These are phyloP conservation scores for Sebastes matsubarae DNA, from an alignment of 2,797 vertebrate genomes.

Conservation along the genomic window DNA sequence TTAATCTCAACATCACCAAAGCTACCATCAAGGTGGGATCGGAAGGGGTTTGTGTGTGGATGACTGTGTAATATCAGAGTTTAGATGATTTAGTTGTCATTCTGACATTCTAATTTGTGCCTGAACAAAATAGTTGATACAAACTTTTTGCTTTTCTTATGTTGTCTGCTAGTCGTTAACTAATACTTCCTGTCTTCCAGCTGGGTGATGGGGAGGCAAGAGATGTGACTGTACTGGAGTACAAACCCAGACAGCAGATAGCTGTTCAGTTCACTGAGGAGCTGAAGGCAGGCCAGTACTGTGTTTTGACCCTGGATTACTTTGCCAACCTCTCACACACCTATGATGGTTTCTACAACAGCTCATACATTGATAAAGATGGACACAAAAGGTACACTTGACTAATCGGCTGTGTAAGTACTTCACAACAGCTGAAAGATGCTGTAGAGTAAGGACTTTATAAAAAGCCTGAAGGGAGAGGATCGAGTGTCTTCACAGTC, in stretches of 20 bases:
- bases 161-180: neutral
- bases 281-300: constrained; percentile 83
- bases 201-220: constrained; percentile 66
- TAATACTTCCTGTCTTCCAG: constrained; percentile 45
- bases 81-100: neutral
- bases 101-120: neutral
- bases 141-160: neutral
- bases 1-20: constrained; percentile 86
- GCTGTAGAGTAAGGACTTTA: neutral
- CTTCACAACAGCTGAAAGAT: neutral
- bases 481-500: neutral
- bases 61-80: neutral
- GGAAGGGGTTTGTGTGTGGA: neutral
- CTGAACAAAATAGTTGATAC: neutral
- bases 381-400: constrained; percentile 83
- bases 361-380: constrained; percentile 85
- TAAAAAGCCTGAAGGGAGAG: neutral
- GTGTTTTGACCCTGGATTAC: constrained; percentile 87
- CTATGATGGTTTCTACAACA: constrained; percentile 93
- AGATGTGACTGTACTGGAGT: constrained; percentile 85
- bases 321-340: constrained; percentile 86
- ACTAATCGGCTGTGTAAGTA: neutral
- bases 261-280: constrained; percentile 85
- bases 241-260: constrained; percentile 89
- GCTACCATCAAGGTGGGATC: constrained; percentile 81